Evolutionary conservation across 2,888 invertebrate species (phyloP).

Genomic region (Hydriomena furcata): DNA sequence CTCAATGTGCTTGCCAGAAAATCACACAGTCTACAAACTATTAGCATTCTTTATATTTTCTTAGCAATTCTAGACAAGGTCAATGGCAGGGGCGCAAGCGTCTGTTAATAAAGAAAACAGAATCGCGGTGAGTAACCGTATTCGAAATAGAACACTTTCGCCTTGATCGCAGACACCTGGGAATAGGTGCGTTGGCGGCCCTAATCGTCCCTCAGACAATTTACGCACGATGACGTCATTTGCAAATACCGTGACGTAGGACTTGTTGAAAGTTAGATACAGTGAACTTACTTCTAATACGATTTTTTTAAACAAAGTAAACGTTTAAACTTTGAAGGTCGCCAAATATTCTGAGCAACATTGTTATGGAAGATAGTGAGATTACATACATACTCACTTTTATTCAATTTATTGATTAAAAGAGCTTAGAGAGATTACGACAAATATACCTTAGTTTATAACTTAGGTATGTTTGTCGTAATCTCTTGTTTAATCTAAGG

Average conservation of each 20-base stretch:
- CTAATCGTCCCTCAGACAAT: conserved; percentile 40
- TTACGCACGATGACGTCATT: conserved; percentile 37
- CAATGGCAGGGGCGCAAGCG: conserved; percentile 71
- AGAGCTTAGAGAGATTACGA: too few species aligned
- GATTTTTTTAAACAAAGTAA: too few species aligned
- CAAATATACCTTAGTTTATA: conserved; percentile 1
- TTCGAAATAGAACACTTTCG: conserved; percentile 74
- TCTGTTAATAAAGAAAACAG: conserved; percentile 73
- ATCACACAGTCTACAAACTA: conserved; percentile 47
- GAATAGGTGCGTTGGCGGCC: conserved; percentile 46
- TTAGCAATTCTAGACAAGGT: conserved; percentile 67
- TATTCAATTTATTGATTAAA: too few species aligned
- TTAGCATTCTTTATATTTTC: conserved; percentile 56
- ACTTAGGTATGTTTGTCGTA: conserved; percentile 22
- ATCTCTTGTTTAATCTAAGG: conserved; percentile 49
- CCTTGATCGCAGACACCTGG: conserved; percentile 62
- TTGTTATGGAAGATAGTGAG: not conserved
- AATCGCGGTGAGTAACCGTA: conserved; percentile 69
- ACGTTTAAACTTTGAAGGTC: too few species aligned
- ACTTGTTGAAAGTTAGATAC: conserved; percentile 1
- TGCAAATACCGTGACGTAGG: conserved; percentile 27
- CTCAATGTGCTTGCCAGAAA: conserved; percentile 27
- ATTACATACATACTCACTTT: not conserved
- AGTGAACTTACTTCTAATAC: conserved; percentile 6
- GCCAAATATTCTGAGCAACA: too few species aligned